A percentile compares a stretch with the other conserved stretches of the same genome.
Evolutionary conservation across 2,113 vertebrate genomes (phyloP).

Genomic region (Calcarius ornatus): DNA sequence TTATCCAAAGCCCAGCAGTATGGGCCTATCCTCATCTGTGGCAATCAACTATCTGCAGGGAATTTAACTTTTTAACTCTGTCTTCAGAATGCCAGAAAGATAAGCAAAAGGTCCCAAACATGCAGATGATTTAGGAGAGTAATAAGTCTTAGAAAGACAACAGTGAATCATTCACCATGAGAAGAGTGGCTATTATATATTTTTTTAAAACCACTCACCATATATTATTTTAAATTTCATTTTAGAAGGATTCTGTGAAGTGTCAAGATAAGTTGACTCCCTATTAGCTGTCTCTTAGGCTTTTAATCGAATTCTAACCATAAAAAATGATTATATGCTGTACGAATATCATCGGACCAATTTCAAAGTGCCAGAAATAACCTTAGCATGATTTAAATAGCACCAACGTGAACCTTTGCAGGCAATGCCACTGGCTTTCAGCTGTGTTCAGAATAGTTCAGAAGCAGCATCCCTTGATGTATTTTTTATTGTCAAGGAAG

Average conservation of each 20-base stretch:
- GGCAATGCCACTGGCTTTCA: conserved; percentile 26
- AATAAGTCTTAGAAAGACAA: background rate
- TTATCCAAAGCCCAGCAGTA: background rate
- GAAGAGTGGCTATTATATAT: background rate
- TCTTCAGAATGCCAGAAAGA: background rate
- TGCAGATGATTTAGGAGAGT: background rate
- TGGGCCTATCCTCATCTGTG: background rate
- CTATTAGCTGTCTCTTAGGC: conserved; percentile 11
- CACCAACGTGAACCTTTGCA: background rate
- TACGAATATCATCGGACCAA: background rate
- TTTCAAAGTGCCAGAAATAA: conserved; percentile 25
- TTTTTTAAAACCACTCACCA: background rate
- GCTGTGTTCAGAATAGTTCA: background rate
- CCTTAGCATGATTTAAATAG: conserved; percentile 9
- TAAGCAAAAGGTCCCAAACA: background rate
- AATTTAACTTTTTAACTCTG: background rate
- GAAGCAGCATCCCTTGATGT: background rate
- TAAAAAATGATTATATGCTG: conserved; percentile 32
- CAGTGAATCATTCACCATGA: background rate
- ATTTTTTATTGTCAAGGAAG: conserved; percentile 21
- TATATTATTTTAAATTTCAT: background rate
- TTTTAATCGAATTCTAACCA: conserved; percentile 18
- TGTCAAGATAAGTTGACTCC: background rate
- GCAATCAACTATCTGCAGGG: background rate
- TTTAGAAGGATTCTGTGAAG: background rate